Conservation (phyloP, 2,113 vertebrate genomes). For the Ctenodactylus gundi region DNA sequence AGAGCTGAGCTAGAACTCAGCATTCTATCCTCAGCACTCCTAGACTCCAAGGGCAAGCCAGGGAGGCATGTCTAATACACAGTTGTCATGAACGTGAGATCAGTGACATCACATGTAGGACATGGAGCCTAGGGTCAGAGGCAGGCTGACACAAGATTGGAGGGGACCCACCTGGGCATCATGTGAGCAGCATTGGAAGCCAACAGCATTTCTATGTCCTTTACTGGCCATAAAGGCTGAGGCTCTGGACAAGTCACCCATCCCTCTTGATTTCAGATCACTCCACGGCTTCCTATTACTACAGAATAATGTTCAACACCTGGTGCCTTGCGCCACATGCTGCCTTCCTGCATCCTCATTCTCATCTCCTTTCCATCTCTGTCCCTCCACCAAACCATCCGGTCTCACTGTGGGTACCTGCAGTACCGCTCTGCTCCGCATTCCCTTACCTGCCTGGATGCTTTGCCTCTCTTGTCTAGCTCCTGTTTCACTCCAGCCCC, state of each 20-base stretch:
- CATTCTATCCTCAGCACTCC: neutral
- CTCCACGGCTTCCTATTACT: neutral
- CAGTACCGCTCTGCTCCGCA: neutral
- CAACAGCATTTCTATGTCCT: neutral
- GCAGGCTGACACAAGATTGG: neutral
- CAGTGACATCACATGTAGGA: neutral
- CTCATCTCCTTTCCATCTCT: neutral
- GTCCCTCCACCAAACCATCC: neutral
- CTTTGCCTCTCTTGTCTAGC: neutral
- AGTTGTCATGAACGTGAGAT: neutral
- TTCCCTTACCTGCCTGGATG: neutral
- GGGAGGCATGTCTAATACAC: neutral
- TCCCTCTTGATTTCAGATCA: neutral
- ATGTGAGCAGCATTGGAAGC: slow-evolving; percentile 1
- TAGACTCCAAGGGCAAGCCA: slow-evolving; percentile 1
- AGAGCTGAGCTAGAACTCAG: neutral
- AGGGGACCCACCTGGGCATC: neutral
- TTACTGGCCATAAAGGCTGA: neutral
- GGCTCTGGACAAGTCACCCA: neutral
- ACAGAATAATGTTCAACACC: neutral
- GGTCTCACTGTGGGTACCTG: neutral
- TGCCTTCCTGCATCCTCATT: neutral
- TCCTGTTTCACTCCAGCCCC: neutral
- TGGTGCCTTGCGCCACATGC: neutral
- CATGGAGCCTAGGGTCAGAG: neutral